These are phyloP conservation scores for Sebastes melanostomus DNA, from an alignment of 2,797 vertebrate genomes.

Conservation along the genomic window DNA sequence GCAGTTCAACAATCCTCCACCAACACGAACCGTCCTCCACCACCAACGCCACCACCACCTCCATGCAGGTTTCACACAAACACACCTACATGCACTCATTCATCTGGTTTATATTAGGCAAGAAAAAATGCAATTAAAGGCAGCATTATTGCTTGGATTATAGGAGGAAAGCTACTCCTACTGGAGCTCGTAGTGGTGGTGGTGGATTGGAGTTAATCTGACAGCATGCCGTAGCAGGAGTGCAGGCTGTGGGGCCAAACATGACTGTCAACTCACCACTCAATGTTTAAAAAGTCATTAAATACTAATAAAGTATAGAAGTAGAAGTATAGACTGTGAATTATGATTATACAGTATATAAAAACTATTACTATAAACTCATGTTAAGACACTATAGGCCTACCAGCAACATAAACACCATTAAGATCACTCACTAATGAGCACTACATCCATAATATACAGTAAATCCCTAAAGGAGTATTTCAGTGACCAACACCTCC, in stretches of 20 bases:
- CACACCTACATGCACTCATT: constrained; percentile 44
- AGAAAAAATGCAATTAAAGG: background rate
- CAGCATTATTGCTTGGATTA: background rate
- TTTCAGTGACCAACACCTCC: too few species aligned
- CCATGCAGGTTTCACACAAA: constrained; percentile 38
- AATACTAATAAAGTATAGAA: too few species aligned
- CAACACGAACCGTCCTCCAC: constrained; percentile 11
- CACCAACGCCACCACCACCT: constrained; percentile 13
- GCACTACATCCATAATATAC: background rate
- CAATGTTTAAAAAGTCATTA: too few species aligned
- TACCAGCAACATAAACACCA: background rate
- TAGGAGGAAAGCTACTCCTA: constrained; percentile 20
- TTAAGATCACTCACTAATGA: constrained; percentile 29
- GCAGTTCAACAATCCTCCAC: constrained; percentile 39
- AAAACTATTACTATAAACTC: background rate
- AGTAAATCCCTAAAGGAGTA: background rate
- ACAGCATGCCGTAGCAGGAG: constrained; percentile 69
- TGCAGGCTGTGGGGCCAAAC: constrained; percentile 13
- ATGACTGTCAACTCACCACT: too few species aligned
- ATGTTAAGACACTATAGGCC: too few species aligned
- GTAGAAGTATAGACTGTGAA: too few species aligned
- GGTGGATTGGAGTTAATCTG: constrained; percentile 54
- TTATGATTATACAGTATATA: background rate
- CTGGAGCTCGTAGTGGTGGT: constrained; percentile 54
- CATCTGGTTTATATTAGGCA: constrained; percentile 3